phyloP scores from a whole-genome alignment of 2,888 invertebrate species.

The Ormyrus rosae region DNA sequence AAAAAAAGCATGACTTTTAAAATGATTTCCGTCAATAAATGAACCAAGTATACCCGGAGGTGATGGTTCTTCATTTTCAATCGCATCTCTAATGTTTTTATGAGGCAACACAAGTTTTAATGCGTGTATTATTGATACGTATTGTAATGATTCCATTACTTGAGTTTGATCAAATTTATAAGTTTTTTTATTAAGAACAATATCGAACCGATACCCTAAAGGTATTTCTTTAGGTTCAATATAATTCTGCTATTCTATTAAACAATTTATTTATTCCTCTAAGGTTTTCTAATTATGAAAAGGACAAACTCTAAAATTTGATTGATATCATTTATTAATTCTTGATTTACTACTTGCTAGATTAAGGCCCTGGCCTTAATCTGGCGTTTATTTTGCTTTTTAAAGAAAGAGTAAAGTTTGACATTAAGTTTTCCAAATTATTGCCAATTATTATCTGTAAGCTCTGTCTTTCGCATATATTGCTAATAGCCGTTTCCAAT shows the following conservation, averaged over 20 bases:
- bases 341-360: background rate
- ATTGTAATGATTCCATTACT: background rate
- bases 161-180: background rate
- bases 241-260: background rate
- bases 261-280: background rate
- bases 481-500: no score
- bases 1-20: slow-evolving; percentile 52
- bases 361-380: no score
- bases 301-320: background rate
- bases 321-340: background rate
- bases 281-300: background rate
- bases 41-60: slow-evolving; percentile 45
- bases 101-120: slow-evolving; percentile 53
- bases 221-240: slow-evolving; percentile 5
- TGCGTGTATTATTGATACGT: slow-evolving; percentile 52
- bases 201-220: background rate
- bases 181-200: background rate
- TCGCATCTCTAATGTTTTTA: slow-evolving; percentile 26
- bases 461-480: no score
- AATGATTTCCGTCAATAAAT: slow-evolving; percentile 57
- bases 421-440: no score
- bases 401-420: no score
- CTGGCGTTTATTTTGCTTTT: no score
- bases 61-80: slow-evolving; percentile 49
- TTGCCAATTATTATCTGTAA: no score